Conservation (phyloP, 1,140 invertebrate genomes). For the Aplysia californica region DNA sequence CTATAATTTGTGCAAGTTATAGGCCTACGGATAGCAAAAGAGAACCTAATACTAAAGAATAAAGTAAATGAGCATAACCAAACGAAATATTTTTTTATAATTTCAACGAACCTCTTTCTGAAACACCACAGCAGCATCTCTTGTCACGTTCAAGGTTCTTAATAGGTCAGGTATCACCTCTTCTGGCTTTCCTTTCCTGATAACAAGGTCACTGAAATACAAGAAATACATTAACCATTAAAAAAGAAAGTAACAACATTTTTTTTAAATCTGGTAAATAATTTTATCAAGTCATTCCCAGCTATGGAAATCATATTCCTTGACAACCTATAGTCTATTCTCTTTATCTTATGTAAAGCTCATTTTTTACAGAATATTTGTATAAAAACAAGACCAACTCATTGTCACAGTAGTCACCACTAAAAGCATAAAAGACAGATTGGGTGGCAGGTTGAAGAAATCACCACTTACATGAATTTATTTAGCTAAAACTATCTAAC, state of each 20-base stretch:
- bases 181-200: slow-evolving; percentile 61
- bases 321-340: background rate
- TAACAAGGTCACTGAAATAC: slow-evolving; percentile 49
- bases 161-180: slow-evolving; percentile 56
- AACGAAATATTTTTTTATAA: too few species aligned
- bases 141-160: slow-evolving; percentile 39
- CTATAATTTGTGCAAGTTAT: too few species aligned
- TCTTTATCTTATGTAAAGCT: background rate
- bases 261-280: background rate
- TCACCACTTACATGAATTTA: too few species aligned
- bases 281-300: background rate
- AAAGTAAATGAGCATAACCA: too few species aligned
- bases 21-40: too few species aligned
- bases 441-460: too few species aligned
- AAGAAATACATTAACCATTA: background rate
- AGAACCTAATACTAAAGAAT: too few species aligned
- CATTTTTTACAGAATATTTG: background rate
- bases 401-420: too few species aligned
- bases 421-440: too few species aligned
- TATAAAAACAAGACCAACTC: background rate
- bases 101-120: slow-evolving; percentile 60
- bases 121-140: slow-evolving; percentile 47
- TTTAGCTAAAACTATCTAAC: too few species aligned
- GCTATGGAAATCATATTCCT: background rate
- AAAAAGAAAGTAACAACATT: background rate